Base-by-base conservation (phyloP, 2,113 vertebrate species). In the Pteruthius melanotis region DNA sequence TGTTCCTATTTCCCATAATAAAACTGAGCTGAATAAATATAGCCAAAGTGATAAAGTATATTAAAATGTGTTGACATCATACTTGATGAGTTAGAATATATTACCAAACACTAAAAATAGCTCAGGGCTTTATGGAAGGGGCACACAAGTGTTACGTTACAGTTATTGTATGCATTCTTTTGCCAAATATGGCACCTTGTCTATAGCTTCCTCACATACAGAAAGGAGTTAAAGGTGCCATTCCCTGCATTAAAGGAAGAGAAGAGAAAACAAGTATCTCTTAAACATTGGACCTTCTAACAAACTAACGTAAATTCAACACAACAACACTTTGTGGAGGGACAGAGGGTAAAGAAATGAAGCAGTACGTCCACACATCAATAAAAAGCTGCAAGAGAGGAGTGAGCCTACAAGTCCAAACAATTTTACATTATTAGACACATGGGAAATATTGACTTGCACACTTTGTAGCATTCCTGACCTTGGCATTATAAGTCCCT, bases 151-250 rank as follows among this genome's bases (percentile, higher is more conserved):
- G 93, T 97, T 96, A 96, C 50, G 1, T 97, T 97, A 97, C 97
- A 85, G 89, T 97, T 97, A 97, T 92, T 97, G 93, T 98, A 95
- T 83, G 97, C 98, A 98, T 98, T 98, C 97, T 97, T 98, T 92
- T 95, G 78, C 98, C 98, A 98, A 98, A 98, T 98, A 98, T 94
- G 98, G 98, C 91, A 93, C 83, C 49, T 40, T 45, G 35, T 76
- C 88, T 94, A 91, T 79, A 87, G 21, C 81, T 95, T 90, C 83
- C 37, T 92, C 87, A 97, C 54, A 4, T 35, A 95, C 42, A 94
- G 86, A 95, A 95, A 79, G 50, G 93, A 87, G 75, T 40, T 52
- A 89, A 74, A 83, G 83, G 90, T 69, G 71, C 33, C 61, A 53
- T 7, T 81, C 49, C 50, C 50, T 17, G 42, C 15, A 68, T 15